Percentiles rank a stretch among this genome's conserved stretches.
phyloP scores from a whole-genome alignment of 2,113 vertebrate species.

The Pachycephala philippinensis region DNA sequence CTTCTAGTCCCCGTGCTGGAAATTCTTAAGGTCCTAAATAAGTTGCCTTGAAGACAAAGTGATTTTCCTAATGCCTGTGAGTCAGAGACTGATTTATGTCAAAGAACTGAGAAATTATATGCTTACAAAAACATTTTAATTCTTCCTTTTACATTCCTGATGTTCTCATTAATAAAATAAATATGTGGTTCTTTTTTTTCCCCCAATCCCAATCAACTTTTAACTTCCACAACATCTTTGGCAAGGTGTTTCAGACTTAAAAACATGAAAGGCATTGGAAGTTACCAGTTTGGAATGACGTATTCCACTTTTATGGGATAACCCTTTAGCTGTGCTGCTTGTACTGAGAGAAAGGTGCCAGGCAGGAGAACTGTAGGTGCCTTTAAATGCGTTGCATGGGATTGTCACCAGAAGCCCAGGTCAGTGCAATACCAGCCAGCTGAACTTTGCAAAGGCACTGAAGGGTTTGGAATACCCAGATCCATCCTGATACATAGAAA shows the following conservation, averaged over 20 bases:
- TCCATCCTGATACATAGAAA: not conserved
- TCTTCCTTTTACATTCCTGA: not conserved
- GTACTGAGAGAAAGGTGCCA: not conserved
- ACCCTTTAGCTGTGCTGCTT: not conserved
- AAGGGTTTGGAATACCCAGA: not conserved
- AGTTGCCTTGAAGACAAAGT: not conserved
- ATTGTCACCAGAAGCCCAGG: not conserved
- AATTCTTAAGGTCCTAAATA: not conserved
- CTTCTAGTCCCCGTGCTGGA: not conserved
- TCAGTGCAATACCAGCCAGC: not conserved
- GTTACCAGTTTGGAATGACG: not conserved
- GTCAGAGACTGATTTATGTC: not conserved
- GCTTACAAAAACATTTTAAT: not conserved
- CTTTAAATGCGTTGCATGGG: not conserved
- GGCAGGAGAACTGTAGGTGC: not conserved
- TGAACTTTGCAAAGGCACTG: not conserved
- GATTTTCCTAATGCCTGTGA: not conserved
- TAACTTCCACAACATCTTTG: not conserved
- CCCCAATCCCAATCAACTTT: not conserved
- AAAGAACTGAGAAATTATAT: not conserved
- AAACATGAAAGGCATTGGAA: not conserved
- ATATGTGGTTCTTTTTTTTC: not conserved
- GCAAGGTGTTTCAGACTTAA: not conserved
- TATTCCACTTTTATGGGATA: not conserved
- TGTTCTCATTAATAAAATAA: not conserved